Base-by-base conservation (phyloP, 2,888 invertebrate species). In the Chrysolina haemoptera region DNA sequence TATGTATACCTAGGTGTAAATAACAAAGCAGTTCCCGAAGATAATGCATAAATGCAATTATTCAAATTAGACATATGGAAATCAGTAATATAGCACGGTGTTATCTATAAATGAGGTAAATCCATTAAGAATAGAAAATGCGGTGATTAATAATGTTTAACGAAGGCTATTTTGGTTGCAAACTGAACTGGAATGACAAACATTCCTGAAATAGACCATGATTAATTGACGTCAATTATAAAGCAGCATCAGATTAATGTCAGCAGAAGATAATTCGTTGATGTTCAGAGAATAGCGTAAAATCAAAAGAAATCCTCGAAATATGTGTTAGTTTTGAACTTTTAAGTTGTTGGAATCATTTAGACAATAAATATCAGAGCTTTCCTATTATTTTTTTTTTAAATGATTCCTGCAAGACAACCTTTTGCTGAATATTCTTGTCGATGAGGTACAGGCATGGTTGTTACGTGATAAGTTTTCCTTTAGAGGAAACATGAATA, bases 1-100 rank as follows among this genome's bases (percentile, higher is more conserved):
- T 50, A 50, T 16, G 18, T 50, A 12, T 1, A n/a, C n/a, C n/a
- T n/a, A 50, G 50, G 50, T 50, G 50, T 50, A 50, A 50, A 50
- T 50, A 10, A 50, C 50, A 16, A 9, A 50, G n/a, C 18, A 50
- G n/a, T 16, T n/a, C 1, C n/a, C 18, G 18, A 16, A 3, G 18
- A 18, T 50, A 50, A 9, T 50, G 14, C 1, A 5, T 16, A 18
- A 5, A 50, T 4, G 18, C 50, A 50, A 50, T 50, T 50, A 50
- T 50, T 50, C 9, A 50, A 16, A 50, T 50, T 18, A 10, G 8
- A 9, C 9, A 16, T 1, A 50, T n/a, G 9, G 14, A 50, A 43
- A 14, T 43, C 43, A 14, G 43, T 43, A 14, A 14, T 43, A 2
- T 43, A 12, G 14, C 43, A 9, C 14, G 9, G 4, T 11, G 43